phyloP scores from a whole-genome alignment of 2,797 vertebrate species.

The Sarcoramphus papa region DNA sequence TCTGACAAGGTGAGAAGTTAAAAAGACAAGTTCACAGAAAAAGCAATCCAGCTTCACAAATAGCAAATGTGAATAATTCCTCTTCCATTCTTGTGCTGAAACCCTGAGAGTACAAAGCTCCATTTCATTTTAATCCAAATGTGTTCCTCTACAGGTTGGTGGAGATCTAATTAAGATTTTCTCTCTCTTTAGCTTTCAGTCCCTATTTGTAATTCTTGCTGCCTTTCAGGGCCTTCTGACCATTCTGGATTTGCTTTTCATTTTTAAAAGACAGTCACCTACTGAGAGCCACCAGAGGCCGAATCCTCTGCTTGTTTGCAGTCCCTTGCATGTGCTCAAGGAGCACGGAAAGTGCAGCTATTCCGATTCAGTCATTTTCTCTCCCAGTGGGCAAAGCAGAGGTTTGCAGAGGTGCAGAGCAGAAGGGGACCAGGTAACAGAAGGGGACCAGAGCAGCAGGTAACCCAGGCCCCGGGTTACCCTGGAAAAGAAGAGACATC shows the following conservation, averaged over 20 bases:
- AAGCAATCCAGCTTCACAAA: conserved; percentile 6
- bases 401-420: neutral
- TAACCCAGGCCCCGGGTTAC: neutral
- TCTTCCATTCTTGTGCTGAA: neutral
- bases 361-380: accelerated
- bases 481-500: neutral
- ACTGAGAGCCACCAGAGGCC: neutral
- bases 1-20: conserved; percentile 31
- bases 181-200: neutral
- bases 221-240: neutral
- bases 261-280: neutral
- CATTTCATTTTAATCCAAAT: conserved; percentile 9
- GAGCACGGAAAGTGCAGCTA: neutral
- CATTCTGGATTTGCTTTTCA: neutral
- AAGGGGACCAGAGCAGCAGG: too few relatives aligned
- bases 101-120: conserved; percentile 1
- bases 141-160: conserved; percentile 1
- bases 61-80: neutral
- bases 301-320: neutral
- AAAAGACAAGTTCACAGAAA: conserved; percentile 30
- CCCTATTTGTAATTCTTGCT: neutral
- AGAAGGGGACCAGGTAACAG: too few relatives aligned
- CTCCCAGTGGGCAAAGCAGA: neutral
- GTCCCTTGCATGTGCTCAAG: accelerated
- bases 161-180: conserved; percentile 57